Percentiles rank a stretch among this genome's conserved stretches.
Evolutionary conservation across 1,140 invertebrate species (phyloP).

Genomic region (Ostrea edulis): DNA sequence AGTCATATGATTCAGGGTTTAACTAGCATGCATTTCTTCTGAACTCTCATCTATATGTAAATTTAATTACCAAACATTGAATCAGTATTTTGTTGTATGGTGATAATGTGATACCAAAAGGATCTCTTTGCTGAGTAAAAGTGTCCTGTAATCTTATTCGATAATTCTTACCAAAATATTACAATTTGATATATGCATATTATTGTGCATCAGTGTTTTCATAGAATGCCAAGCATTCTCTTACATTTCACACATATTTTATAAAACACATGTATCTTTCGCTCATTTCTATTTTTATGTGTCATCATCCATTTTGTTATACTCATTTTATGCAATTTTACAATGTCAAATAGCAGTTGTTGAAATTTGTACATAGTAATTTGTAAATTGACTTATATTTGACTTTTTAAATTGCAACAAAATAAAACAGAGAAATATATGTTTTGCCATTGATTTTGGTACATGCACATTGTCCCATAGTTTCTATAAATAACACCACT

Average conservation of each 20-base stretch:
- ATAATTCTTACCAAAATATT: neutral
- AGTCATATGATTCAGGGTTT: conserved; percentile 23
- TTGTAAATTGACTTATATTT: conserved; percentile 28
- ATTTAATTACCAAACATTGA: neutral
- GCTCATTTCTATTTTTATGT: conserved; percentile 14
- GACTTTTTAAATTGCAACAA: conserved; percentile 28
- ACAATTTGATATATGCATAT: neutral
- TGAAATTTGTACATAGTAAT: conserved; percentile 30
- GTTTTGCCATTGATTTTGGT: neutral
- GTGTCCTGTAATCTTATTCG: conserved; percentile 3
- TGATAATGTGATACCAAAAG: neutral
- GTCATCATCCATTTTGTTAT: conserved; percentile 19
- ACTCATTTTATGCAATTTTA: conserved; percentile 38
- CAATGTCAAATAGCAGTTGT: conserved; percentile 28
- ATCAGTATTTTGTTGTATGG: conserved; percentile 26
- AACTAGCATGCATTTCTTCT: neutral
- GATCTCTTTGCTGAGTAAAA: neutral
- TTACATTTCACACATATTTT: neutral
- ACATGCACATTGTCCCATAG: neutral
- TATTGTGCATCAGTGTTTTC: conserved; percentile 1
- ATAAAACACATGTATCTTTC: neutral
- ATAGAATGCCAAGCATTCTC: conserved; percentile 25
- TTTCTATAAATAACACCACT: too few species aligned
- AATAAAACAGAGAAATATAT: neutral
- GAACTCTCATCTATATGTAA: neutral